Conservation (phyloP, 2,888 invertebrate species). For the Nomada fucata region DNA sequence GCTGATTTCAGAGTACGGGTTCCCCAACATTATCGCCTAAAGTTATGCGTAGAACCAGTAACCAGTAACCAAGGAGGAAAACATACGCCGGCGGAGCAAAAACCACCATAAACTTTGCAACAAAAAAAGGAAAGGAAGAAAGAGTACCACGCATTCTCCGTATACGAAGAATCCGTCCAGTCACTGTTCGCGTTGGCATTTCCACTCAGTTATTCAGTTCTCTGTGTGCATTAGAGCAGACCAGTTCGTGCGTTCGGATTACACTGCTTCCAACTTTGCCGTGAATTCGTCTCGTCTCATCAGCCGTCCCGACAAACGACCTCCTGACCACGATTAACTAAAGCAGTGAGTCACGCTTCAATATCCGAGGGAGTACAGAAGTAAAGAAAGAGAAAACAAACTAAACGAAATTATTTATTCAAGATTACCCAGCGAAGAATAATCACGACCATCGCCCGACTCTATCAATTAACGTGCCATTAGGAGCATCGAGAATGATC, state of each 20-base stretch:
- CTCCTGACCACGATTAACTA: conserved; percentile 14
- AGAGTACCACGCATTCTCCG: conserved; percentile 33
- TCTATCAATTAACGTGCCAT: too few relatives aligned
- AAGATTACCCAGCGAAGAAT: too few relatives aligned
- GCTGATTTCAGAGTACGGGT: conserved; percentile 14
- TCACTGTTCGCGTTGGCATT: conserved; percentile 25
- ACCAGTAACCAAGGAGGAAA: conserved; percentile 9
- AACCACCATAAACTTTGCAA: conserved; percentile 37
- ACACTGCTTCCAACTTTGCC: conserved; percentile 1
- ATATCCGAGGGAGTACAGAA: neutral
- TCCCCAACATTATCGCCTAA: neutral
- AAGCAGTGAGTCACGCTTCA: neutral
- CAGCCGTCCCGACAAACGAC: neutral
- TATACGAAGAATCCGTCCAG: conserved; percentile 35
- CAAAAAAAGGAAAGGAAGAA: conserved; percentile 1
- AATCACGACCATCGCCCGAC: too few relatives aligned
- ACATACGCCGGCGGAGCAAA: conserved; percentile 24
- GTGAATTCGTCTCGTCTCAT: conserved; percentile 3
- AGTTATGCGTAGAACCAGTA: too few relatives aligned
- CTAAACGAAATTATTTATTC: too few relatives aligned
- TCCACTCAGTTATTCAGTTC: conserved; percentile 49
- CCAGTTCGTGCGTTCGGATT: conserved; percentile 25
- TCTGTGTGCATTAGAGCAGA: conserved; percentile 34
- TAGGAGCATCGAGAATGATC: too few relatives aligned
- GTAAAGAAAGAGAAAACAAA: too few relatives aligned